These are phyloP conservation scores for Holothuria glaberrima DNA, from an alignment of 35 echinoderm and acorn worm species.

Conservation along the genomic window DNA sequence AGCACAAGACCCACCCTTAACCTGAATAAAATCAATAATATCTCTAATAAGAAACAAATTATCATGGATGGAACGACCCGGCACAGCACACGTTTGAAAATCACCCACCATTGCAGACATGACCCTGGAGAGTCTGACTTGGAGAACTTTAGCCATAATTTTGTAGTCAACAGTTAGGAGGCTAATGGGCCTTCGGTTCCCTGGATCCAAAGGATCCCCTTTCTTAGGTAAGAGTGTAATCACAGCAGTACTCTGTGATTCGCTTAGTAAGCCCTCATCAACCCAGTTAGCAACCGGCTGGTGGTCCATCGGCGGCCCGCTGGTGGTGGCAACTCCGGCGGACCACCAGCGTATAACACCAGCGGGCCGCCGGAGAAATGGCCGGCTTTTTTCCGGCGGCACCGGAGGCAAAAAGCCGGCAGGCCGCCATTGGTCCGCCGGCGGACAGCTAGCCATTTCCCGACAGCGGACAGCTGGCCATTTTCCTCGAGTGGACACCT, in stretches of 20 bases:
- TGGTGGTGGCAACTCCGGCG: too few relatives aligned
- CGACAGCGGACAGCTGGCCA: too few relatives aligned
- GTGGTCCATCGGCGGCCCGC: too few relatives aligned
- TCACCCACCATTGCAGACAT: neutral
- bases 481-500: too few relatives aligned
- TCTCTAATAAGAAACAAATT: conserved; percentile 42
- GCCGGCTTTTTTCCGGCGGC: too few relatives aligned
- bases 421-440: too few relatives aligned
- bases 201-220: conserved; percentile 1
- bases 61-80: neutral
- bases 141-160: conserved; percentile 23
- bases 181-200: conserved; percentile 18
- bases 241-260: neutral
- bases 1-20: neutral
- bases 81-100: conserved; percentile 44
- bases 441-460: too few relatives aligned
- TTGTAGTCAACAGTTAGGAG: conserved; percentile 30
- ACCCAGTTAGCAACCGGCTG: too few relatives aligned
- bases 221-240: neutral
- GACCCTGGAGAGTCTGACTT: neutral
- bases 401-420: too few relatives aligned
- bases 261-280: neutral
- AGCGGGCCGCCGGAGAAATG: too few relatives aligned
- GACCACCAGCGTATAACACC: too few relatives aligned
- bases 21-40: neutral